Conservation (phyloP, 1,140 invertebrate species). For the Oppia nitens region DNA sequence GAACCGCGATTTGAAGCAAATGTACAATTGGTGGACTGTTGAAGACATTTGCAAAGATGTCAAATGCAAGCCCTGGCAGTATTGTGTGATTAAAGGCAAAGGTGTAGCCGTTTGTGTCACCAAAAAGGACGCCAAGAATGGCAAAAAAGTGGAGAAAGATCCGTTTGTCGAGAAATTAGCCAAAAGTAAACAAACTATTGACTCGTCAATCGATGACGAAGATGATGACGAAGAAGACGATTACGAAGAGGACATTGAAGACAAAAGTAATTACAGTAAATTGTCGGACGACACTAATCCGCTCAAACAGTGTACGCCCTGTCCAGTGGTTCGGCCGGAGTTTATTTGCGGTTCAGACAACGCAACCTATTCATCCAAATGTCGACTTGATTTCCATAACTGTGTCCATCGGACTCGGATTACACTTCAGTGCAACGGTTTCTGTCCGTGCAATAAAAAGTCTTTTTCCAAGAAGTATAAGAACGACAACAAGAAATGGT, state of each 20-base stretch:
- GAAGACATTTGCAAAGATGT: conserved; percentile 66
- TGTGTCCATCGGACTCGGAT: conserved; percentile 61
- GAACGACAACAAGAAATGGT: not conserved
- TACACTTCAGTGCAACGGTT: conserved; percentile 61
- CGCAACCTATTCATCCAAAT: conserved; percentile 75
- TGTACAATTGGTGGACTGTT: conserved; percentile 5
- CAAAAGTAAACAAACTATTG: not conserved
- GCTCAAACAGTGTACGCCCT: conserved; percentile 43
- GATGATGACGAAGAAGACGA: conserved; percentile 2
- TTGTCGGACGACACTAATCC: not conserved
- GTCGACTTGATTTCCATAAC: conserved; percentile 74
- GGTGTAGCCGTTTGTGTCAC: conserved; percentile 70
- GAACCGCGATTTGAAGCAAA: not conserved
- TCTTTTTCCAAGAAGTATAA: not conserved
- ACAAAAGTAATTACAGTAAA: not conserved
- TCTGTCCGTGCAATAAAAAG: conserved; percentile 53
- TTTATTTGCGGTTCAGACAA: conserved; percentile 80
- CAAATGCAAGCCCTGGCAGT: conserved; percentile 69
- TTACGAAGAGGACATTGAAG: not conserved
- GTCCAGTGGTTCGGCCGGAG: conserved; percentile 54
- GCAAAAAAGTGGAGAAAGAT: no score
- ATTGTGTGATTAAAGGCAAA: conserved; percentile 63
- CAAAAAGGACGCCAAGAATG: conserved; percentile 37
- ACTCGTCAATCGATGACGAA: no score
- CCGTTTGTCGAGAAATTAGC: not conserved